Percentiles rank a stretch among this genome's conserved stretches.
phyloP scores from a whole-genome alignment of 2,888 invertebrate species.

The Rhamphomyia laevipes region DNA sequence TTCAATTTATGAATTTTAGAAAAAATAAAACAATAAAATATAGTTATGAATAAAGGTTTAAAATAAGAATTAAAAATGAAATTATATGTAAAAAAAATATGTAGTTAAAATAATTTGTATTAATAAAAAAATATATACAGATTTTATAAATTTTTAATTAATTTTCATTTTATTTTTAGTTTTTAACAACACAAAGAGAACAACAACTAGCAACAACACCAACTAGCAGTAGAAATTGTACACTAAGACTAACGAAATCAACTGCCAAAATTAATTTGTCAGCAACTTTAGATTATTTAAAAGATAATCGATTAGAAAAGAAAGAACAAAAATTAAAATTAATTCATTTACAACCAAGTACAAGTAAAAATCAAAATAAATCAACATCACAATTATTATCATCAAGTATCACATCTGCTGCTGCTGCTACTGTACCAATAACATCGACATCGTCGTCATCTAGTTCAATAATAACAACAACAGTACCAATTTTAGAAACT shows the following conservation, averaged over 20 bases:
- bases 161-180: background rate
- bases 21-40: no score
- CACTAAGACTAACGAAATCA: slow-evolving; percentile 34
- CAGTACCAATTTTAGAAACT: slow-evolving; percentile 9
- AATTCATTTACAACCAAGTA: background rate
- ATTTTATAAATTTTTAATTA: background rate
- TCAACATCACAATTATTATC: no score
- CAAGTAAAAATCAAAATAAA: background rate
- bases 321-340: background rate
- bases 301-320: background rate
- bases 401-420: no score
- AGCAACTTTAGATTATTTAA: slow-evolving; percentile 21
- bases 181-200: background rate
- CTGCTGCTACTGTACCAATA: no score
- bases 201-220: slow-evolving; percentile 26
- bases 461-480: slow-evolving; percentile 15
- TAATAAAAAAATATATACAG: no score
- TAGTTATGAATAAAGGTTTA: no score
- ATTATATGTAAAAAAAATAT: no score
- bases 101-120: no score
- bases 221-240: slow-evolving; percentile 34
- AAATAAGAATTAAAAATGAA: no score
- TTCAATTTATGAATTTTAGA: no score
- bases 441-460: slow-evolving; percentile 12
- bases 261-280: slow-evolving; percentile 37